phyloP scores from a whole-genome alignment of 2,113 vertebrate species.

The Eolophus roseicapilla region DNA sequence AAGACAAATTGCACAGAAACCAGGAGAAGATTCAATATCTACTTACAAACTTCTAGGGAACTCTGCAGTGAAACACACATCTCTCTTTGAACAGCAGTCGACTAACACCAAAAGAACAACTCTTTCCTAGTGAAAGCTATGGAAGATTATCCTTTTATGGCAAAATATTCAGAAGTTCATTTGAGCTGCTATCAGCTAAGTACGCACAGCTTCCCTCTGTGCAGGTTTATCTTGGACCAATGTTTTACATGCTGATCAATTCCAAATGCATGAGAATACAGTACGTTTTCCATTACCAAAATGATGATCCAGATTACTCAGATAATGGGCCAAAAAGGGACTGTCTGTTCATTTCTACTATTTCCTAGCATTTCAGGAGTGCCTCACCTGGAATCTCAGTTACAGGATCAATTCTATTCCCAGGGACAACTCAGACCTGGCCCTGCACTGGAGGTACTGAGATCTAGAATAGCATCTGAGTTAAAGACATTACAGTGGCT shows the following conservation, averaged over 20 bases:
- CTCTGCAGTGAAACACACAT: neutral
- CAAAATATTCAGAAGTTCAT: neutral
- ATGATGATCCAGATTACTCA: neutral
- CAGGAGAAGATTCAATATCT: neutral
- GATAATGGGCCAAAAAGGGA: accelerated
- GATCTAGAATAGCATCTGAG: neutral
- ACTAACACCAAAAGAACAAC: neutral
- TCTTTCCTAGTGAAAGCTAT: neutral
- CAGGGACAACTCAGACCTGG: neutral
- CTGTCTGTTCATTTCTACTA: neutral
- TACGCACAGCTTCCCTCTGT: neutral
- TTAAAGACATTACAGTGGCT: neutral
- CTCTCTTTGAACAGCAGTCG: neutral
- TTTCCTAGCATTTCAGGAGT: neutral
- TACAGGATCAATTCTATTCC: neutral
- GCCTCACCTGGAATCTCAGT: neutral
- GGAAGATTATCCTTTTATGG: neutral
- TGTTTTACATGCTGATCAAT: neutral
- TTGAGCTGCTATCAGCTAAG: neutral
- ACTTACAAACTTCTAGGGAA: neutral
- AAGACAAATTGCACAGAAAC: neutral
- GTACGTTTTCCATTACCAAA: neutral
- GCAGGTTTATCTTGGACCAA: neutral
- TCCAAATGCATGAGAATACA: neutral
- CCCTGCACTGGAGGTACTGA: neutral